A percentile compares a stretch with the other conserved stretches of the same genome.
These are phyloP conservation scores for Cairina moschata DNA, from an alignment of 2,113 vertebrate genomes.

Conservation along the genomic window DNA sequence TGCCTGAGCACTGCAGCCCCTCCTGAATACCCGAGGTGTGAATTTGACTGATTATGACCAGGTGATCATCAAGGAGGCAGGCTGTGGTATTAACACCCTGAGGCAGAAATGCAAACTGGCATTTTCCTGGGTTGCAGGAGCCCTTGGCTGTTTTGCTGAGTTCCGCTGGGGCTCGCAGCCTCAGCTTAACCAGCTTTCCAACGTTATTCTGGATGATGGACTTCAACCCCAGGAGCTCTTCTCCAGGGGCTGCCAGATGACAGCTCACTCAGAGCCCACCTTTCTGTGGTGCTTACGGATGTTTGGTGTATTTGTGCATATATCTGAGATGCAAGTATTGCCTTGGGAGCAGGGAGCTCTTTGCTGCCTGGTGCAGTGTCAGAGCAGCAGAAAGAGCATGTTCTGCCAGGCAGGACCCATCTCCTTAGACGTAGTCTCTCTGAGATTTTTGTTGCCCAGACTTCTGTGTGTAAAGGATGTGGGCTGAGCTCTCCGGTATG, in stretches of 20 bases:
- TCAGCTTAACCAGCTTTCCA: not conserved
- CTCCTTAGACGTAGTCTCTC: not conserved
- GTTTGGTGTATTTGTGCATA: too few relatives aligned
- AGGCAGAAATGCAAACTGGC: not conserved
- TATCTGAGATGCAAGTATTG: not conserved
- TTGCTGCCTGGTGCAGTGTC: not conserved
- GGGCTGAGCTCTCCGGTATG: not conserved
- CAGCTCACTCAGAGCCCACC: not conserved
- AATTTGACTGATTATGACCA: not conserved
- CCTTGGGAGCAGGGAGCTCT: fast-evolving
- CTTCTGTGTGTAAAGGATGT: not conserved
- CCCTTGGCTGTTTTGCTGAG: not conserved
- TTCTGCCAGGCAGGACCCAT: not conserved
- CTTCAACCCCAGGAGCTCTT: not conserved
- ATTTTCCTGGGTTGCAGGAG: not conserved
- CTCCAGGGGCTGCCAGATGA: not conserved
- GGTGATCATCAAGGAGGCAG: not conserved
- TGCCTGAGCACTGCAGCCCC: not conserved
- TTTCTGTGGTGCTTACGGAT: not conserved
- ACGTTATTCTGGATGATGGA: not conserved
- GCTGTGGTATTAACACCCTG: not conserved
- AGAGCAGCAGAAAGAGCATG: not conserved
- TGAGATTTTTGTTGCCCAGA: not conserved
- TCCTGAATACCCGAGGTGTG: not conserved
- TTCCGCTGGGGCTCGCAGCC: not conserved